A percentile compares a stretch with the other conserved stretches of the same genome.
Conservation (phyloP, 2,888 invertebrate genomes). For the Boloria selene region DNA sequence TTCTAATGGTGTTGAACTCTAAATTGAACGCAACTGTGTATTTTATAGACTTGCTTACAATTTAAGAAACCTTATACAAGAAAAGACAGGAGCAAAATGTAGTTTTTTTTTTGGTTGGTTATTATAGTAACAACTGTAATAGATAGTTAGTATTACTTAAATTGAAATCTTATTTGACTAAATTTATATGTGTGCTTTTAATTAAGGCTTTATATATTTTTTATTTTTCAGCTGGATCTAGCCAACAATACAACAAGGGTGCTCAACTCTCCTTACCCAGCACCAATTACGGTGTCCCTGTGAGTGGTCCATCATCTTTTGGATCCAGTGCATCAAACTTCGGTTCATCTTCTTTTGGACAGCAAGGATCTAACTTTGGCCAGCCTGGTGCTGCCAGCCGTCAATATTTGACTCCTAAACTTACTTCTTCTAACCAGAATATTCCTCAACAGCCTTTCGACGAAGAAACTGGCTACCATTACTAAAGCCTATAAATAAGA, state of each 20-base stretch:
- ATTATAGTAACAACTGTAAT: too few species aligned
- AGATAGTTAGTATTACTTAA: too few species aligned
- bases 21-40: too few species aligned
- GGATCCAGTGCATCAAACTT: constrained; percentile 26
- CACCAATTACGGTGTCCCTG: constrained; percentile 46
- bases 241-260: constrained; percentile 42
- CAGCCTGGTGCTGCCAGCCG: constrained; percentile 50
- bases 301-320: constrained; percentile 35
- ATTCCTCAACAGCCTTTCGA: constrained; percentile 69
- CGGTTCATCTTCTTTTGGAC: constrained; percentile 23
- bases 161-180: background rate
- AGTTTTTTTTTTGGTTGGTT: too few species aligned
- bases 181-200: too few species aligned
- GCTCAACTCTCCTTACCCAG: constrained; percentile 42
- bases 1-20: too few species aligned
- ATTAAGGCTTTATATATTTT: too few species aligned
- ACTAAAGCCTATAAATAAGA: constrained; percentile 47
- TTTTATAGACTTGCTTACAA: too few species aligned
- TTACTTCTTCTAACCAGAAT: constrained; percentile 51
- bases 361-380: constrained; percentile 24
- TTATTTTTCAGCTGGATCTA: constrained; percentile 34
- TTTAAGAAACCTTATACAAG: too few species aligned
- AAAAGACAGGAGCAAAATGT: too few species aligned
- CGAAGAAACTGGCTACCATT: constrained; percentile 57
- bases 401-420: constrained; percentile 66